Evolutionary conservation across 2,797 vertebrate species (phyloP).

Genomic region (Melanotaenia nigrans): DNA sequence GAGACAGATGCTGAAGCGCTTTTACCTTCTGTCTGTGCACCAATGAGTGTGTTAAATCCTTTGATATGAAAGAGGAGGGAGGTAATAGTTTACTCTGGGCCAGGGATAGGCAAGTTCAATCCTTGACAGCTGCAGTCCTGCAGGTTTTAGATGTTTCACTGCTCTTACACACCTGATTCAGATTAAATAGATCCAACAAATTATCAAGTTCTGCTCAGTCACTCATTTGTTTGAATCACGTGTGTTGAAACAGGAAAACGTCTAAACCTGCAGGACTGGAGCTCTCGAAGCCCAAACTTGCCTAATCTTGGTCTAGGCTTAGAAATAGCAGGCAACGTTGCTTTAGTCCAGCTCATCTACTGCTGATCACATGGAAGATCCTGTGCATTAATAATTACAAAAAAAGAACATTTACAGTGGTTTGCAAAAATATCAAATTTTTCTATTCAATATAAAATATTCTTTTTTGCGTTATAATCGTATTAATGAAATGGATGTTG

Average conservation of each 20-base stretch:
- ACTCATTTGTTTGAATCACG: too few relatives aligned
- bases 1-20: constrained; percentile 30
- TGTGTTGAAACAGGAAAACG: background rate
- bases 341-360: constrained; percentile 10
- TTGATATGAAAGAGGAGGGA: constrained; percentile 39
- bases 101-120: too few relatives aligned
- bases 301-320: constrained; percentile 10
- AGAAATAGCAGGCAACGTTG: constrained; percentile 23
- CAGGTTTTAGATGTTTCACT: too few relatives aligned
- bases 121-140: too few relatives aligned
- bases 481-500: too few relatives aligned
- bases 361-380: constrained; percentile 12
- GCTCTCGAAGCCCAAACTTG: background rate
- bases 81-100: constrained; percentile 38
- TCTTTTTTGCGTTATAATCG: background rate
- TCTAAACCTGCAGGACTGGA: background rate
- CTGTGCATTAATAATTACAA: background rate
- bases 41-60: constrained; percentile 51
- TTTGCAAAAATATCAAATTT: too few relatives aligned
- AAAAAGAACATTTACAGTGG: constrained; percentile 8
- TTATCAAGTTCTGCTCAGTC: too few relatives aligned
- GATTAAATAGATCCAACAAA: background rate
- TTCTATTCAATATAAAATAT: too few relatives aligned
- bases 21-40: constrained; percentile 55
- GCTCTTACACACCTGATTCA: background rate